Base-by-base conservation (phyloP, 2,888 invertebrate genomes). In the Strigamia maritima region DNA sequence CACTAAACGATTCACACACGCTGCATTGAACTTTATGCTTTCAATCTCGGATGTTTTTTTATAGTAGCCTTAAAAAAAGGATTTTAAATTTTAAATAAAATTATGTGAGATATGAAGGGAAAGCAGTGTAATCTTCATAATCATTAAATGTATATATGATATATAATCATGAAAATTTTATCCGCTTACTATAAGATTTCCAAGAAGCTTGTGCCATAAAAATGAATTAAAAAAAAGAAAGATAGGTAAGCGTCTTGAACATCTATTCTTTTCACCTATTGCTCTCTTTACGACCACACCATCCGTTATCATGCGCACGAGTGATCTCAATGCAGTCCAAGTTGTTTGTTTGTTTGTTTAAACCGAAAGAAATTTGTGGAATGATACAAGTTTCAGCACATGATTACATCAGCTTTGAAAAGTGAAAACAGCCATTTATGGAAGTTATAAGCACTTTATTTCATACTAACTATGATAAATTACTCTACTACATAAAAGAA, bases 221-320 rank as follows among this genome's bases (percentile, higher is more conserved):
- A 65, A 65, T 65, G 24, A 65, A 24, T 22, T 22, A 12, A 2
- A 65, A 60, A 65, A 65, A 65, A 19, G 22, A 22, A 24, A 65
- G 22, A 24, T 10, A 19, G 60, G 19, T n/a, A 24, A 4, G 19
- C 4, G 60, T 65, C n/a, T 14, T 65, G 60, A 24, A 19, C 60
- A 2, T 65, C 60, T 7, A 65, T 65, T 65, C 60, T 65, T 24
- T 65, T 24, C 19, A 65, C 60, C 60, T 65, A 16, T 24, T 65
- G 24, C 60, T 65, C 22, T 65, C 60, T 65, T 65, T 65, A 65
- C 60, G 60, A 65, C 60, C 60, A 22, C 60, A 65, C 60, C 60
- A 65, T 65, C 60, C 60, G 60, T 65, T 65, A 65, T 19, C 22
- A 16, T 24, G 60, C 60, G 60, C 60, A 12, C 19, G 60, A 22